Conservation (phyloP, 2,888 invertebrate genomes). For the Leptopilina syphax region DNA sequence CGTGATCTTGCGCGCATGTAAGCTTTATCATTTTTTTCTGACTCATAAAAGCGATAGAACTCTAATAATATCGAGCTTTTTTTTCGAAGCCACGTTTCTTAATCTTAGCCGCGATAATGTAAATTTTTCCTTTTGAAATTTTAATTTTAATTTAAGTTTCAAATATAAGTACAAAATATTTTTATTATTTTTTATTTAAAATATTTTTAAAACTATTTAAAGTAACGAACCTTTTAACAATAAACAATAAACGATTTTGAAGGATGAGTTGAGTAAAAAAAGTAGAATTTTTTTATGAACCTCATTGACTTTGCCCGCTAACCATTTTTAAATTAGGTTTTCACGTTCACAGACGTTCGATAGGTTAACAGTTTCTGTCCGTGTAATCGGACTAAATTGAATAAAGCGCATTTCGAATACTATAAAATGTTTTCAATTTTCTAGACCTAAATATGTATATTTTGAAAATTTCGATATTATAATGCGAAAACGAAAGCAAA, state of each 20-base stretch:
- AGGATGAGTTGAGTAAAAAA: neutral
- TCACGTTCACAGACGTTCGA: conserved; percentile 60
- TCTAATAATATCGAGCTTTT: neutral
- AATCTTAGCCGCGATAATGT: neutral
- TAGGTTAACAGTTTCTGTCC: conserved; percentile 59
- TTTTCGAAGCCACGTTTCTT: too few species aligned
- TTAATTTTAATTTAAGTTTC: too few species aligned
- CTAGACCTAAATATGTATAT: too few species aligned
- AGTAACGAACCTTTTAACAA: neutral
- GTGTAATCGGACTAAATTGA: conserved; percentile 72
- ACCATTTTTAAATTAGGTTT: conserved; percentile 67
- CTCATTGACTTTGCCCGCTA: conserved; percentile 58
- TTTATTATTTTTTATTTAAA: too few species aligned
- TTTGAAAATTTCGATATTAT: too few species aligned
- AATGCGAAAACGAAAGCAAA: too few species aligned
- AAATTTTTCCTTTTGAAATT: neutral
- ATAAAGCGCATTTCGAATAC: conserved; percentile 68
- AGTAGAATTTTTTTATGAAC: conserved; percentile 46
- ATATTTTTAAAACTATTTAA: too few species aligned
- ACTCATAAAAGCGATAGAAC: conserved; percentile 7
- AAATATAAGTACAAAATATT: too few species aligned
- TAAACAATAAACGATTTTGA: neutral
- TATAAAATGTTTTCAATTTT: conserved; percentile 42
- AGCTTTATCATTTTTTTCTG: neutral
- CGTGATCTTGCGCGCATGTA: conserved; percentile 21